Evolutionary conservation across 1,140 invertebrate genomes (phyloP).

Genomic region (Zelostemma sp.): DNA sequence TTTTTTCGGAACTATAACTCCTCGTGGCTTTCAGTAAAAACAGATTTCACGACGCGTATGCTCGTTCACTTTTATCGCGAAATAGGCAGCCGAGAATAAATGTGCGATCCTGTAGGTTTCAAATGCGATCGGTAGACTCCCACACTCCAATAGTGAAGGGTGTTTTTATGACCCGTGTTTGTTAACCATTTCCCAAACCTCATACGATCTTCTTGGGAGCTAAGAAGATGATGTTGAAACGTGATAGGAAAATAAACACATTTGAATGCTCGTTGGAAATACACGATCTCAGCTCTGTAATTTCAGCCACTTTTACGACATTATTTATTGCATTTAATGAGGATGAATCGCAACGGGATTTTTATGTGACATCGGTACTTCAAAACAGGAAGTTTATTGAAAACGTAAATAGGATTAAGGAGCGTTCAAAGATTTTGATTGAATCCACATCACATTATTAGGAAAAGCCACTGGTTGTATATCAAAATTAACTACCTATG

Average conservation of each 20-base stretch:
- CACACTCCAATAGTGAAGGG: not conserved
- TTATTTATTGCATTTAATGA: not conserved
- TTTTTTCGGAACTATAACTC: no score
- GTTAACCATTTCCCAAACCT: conserved; percentile 8
- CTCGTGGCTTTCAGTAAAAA: not conserved
- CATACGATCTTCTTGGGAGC: not conserved
- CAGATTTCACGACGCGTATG: not conserved
- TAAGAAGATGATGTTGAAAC: conserved; percentile 2
- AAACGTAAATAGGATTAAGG: no score
- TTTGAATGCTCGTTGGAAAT: not conserved
- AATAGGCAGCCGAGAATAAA: conserved; percentile 1
- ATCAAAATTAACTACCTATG: no score
- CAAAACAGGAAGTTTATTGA: no score
- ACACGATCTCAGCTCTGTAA: not conserved
- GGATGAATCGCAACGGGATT: not conserved
- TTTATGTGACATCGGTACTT: no score
- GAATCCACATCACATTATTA: no score
- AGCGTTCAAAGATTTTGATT: no score
- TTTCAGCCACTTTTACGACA: not conserved
- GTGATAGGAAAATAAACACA: conserved; percentile 4
- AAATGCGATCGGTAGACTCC: not conserved
- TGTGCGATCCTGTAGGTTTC: not conserved
- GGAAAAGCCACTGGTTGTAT: no score
- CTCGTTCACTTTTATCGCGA: not conserved
- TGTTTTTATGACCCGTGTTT: conserved; percentile 8